These are phyloP conservation scores for Zenarchopterus dispar DNA, from an alignment of 2,797 vertebrate genomes.

Conservation along the genomic window DNA sequence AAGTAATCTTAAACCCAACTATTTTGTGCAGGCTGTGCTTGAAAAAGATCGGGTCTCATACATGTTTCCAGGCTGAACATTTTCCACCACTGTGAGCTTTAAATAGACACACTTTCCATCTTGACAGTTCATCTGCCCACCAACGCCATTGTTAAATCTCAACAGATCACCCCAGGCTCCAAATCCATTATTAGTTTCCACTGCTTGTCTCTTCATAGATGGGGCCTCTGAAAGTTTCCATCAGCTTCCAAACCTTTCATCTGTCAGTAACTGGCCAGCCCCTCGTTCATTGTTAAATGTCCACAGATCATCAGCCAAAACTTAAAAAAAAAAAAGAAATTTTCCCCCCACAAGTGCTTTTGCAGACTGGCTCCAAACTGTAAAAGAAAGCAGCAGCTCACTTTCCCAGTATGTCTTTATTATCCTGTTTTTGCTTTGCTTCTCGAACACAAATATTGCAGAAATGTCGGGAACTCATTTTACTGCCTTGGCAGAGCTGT, in stretches of 20 bases:
- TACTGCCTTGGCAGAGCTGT: constrained; percentile 7
- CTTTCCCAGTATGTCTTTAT: constrained; percentile 29
- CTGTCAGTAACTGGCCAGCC: constrained; percentile 44
- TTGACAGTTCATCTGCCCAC: constrained; percentile 75
- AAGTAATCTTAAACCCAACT: constrained; percentile 66
- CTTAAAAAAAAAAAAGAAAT: constrained; percentile 25
- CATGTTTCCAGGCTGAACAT: constrained; percentile 69
- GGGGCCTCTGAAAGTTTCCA: constrained; percentile 53
- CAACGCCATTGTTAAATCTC: constrained; percentile 76
- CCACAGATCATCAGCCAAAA: constrained; percentile 52
- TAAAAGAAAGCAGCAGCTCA: constrained; percentile 34
- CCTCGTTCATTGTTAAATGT: constrained; percentile 59
- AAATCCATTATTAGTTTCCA: constrained; percentile 69
- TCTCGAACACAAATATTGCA: constrained; percentile 29
- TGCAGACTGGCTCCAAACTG: constrained; percentile 45
- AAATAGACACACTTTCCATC: constrained; percentile 78
- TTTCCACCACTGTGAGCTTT: constrained; percentile 71
- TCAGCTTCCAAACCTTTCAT: constrained; percentile 60
- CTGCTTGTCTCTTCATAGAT: constrained; percentile 48
- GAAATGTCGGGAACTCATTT: constrained; percentile 25
- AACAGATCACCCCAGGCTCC: constrained; percentile 63
- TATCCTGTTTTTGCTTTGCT: constrained; percentile 36
- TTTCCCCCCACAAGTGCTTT: constrained; percentile 47
- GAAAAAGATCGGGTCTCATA: constrained; percentile 67
- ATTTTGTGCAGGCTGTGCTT: constrained; percentile 53